Conservation (phyloP, 2,113 vertebrate genomes). For the Sturnira hondurensis region DNA sequence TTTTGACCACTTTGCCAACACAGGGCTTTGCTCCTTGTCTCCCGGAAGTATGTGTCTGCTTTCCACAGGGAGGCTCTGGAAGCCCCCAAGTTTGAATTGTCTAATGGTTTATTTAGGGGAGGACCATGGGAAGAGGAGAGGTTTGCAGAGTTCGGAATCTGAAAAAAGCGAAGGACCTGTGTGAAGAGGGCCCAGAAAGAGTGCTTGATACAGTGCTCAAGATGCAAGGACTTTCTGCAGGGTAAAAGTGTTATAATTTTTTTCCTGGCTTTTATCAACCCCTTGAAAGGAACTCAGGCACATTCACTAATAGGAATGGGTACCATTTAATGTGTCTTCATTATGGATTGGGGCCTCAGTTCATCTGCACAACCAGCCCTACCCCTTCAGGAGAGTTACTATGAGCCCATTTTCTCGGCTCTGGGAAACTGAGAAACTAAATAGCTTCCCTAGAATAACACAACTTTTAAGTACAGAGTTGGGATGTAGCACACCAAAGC, state of each 20-base stretch:
- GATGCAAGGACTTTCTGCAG: background rate
- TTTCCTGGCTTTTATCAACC: background rate
- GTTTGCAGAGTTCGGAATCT: background rate
- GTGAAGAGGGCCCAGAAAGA: background rate
- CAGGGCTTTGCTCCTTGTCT: constrained; percentile 43
- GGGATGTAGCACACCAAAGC: background rate
- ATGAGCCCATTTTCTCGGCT: background rate
- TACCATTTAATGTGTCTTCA: background rate
- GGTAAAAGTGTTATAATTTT: background rate
- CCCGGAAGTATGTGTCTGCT: background rate
- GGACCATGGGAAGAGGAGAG: background rate
- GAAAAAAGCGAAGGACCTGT: background rate
- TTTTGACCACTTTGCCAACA: constrained; percentile 47
- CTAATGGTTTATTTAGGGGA: background rate
- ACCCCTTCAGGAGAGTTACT: background rate
- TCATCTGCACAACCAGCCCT: background rate
- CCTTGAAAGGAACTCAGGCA: background rate
- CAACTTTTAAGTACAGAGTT: background rate
- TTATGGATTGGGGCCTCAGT: background rate
- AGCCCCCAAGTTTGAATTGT: background rate
- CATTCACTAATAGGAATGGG: background rate
- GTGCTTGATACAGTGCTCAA: background rate
- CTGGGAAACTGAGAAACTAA: background rate
- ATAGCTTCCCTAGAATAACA: background rate
- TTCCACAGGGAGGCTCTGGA: background rate